Evolutionary conservation across 2,888 invertebrate genomes (phyloP), one percentile per base, ranked within the genome.

Genomic region (Hemistola chrysoprasaria): DNA sequence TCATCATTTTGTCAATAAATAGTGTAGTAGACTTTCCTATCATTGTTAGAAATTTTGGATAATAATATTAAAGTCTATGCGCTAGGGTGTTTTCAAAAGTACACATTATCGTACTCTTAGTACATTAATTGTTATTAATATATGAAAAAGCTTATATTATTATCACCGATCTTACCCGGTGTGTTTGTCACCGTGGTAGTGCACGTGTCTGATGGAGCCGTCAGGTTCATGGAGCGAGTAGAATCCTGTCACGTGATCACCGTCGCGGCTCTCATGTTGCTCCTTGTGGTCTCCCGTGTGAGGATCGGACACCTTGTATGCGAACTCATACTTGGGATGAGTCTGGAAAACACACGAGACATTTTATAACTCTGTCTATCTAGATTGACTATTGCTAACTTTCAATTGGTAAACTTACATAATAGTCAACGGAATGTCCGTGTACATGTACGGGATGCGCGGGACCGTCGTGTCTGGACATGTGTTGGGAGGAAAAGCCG

Each of bases 181-280:
- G 57, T 85, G 78, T 35, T 87, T 71, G 58, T 86, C 88, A 8
- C 83, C 89, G 49, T 78, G 81, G 63, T 90, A 90, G 65, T 90
- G 82, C 8, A 90, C 90, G 25, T 83, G 81, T 50, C 90, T 78
- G 53, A 84, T 65, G 54, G 88, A 85, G 40, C 90, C 90, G 40
- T 87, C 90, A 11, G 90, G 87, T 61, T 90, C 83, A 50, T 89
- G 86, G 40, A 90, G 73, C 78, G 87, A 32, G 73, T 89, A 90
- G 45, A 79, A 80, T 29, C 90, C 89, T 50, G 80, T 80, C 16
- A 90, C 90, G 28, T 81, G 77, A 52, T 89, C 88, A 33, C 89
- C 90, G 42, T 77, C 76, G 47, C 90, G 80, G 38, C 60, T 65
- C 67, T 90, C 90, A 39, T 78, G 78, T 63, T 89, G 89, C 61